Base-by-base conservation (phyloP, 2,888 invertebrate species). In the Crocallis elinguaria region DNA sequence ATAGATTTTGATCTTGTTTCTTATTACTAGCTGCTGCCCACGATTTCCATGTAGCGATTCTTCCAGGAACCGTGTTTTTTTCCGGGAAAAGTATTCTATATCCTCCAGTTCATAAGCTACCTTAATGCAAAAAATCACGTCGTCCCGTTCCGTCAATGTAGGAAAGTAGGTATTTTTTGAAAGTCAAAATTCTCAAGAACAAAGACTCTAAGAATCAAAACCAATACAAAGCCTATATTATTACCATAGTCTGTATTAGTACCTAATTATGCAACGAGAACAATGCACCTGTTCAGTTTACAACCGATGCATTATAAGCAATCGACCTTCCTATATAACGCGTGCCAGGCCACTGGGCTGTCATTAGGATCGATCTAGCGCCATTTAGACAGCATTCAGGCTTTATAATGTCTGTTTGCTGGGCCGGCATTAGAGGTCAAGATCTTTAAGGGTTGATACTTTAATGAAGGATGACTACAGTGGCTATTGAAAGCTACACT, bases 321-420 rank as follows among this genome's bases (percentile, higher is more conserved):
- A 54, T 49, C 33, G 45, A 49, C 49, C 49, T 44, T 53, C 48
- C 19, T 5, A 32, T 17, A 37, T 36, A 51, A 25, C 52, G 25
- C 42, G 27, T 23, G 21, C 27, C 25, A 27, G 30, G 29, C 43
- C 38, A 45, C 30, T 38, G 36, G 42, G 45, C 64, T 63, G 69
- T 66, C 56, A 67, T 69, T 67, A 66, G 35, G 51, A 42, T 19
- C 37, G 45, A 61, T 62, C 45, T 55, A 57, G 62, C 57, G 49
- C 60, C 55, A 49, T 51, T 60, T 58, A 55, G 53, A 12, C 13
- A 33, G 44, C 33, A 48, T 50, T 45, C 46, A 30, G 41, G 39
- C 49, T 48, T 64, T n/a, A n/a, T n/a, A 60, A 62, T 62, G 46
- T 43, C 30, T 49, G 33, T 41, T 50, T 39, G 50, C 48, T 32